Conservation (phyloP, 2,113 vertebrate genomes). For the Hippocampus abdominalis region DNA sequence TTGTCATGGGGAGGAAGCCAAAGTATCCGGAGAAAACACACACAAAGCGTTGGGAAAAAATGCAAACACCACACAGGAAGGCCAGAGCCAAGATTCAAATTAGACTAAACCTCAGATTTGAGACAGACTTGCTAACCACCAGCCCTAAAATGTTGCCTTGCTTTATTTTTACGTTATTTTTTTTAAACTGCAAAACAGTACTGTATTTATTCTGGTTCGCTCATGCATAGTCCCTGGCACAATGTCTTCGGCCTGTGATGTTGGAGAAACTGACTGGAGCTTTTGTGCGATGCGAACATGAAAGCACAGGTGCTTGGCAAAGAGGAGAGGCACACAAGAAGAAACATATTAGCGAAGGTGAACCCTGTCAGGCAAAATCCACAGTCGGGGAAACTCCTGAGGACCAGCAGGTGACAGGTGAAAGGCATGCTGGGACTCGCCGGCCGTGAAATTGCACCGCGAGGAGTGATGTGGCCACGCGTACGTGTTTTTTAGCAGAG, state of each 20-base stretch:
- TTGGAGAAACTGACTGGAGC: neutral
- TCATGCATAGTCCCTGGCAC: too few species aligned
- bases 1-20: neutral
- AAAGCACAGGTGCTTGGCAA: neutral
- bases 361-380: neutral
- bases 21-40: neutral
- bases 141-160: too few species aligned
- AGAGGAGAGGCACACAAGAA: neutral
- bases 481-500: neutral
- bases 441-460: conserved; percentile 35
- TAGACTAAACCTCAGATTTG: neutral
- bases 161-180: too few species aligned
- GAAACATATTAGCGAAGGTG: neutral
- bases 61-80: neutral
- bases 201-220: neutral
- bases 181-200: too few species aligned
- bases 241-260: neutral
- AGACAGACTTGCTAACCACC: neutral
- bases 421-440: conserved; percentile 45
- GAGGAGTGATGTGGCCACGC: conserved; percentile 37
- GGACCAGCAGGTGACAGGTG: conserved; percentile 40
- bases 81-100: neutral
- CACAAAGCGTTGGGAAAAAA: neutral
- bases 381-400: conserved; percentile 5
- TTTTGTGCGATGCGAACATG: neutral